Conservation (phyloP, 2,113 vertebrate genomes). For the Oenanthe melanoleuca region DNA sequence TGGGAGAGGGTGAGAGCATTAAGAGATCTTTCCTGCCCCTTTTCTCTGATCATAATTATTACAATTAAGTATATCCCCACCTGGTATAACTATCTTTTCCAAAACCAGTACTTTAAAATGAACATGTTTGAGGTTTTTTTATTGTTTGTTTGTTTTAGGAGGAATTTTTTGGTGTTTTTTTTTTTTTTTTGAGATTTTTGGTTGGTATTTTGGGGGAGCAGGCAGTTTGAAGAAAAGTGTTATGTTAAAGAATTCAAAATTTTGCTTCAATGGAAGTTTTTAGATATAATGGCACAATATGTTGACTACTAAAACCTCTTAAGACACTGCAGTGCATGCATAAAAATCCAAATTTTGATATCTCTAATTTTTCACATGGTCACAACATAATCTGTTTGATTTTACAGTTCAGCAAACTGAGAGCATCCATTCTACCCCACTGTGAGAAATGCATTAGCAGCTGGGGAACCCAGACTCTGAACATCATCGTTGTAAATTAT, state of each 20-base stretch:
- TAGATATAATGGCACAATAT: not conserved
- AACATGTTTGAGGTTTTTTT: not conserved
- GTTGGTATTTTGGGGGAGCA: too few species aligned
- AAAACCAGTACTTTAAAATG: not conserved
- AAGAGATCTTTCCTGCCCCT: not conserved
- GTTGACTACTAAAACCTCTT: not conserved
- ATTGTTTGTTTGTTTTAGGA: not conserved
- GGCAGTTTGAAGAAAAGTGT: fast-evolving
- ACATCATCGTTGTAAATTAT: not conserved
- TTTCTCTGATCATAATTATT: not conserved
- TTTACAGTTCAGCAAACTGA: not conserved
- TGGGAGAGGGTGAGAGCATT: not conserved
- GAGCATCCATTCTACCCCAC: not conserved
- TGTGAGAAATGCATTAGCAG: not conserved
- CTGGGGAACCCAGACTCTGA: not conserved
- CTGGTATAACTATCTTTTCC: not conserved
- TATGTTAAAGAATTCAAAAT: not conserved
- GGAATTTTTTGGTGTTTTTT: not conserved
- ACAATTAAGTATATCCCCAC: not conserved
- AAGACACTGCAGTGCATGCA: not conserved
- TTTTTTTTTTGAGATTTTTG: not conserved
- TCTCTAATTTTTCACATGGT: not conserved
- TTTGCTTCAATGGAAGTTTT: not conserved
- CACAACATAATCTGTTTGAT: not conserved
- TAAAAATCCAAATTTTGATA: not conserved